phyloP scores from a whole-genome alignment of 2,888 invertebrate genomes.

The Watsonalla binaria region DNA sequence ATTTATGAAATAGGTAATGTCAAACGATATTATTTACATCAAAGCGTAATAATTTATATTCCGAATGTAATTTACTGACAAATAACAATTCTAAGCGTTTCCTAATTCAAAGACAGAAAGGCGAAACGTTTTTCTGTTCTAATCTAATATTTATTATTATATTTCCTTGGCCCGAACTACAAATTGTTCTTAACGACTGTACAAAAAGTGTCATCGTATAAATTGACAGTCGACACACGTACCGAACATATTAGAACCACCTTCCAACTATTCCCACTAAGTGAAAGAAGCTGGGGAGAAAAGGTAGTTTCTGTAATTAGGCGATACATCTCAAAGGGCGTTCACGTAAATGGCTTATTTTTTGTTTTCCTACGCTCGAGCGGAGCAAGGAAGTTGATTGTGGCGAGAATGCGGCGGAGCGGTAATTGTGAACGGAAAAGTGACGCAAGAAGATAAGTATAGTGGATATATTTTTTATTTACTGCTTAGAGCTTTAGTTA shows the following conservation, averaged over 20 bases:
- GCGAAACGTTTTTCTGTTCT: neutral
- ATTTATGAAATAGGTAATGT: no score
- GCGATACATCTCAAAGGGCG: slow-evolving; percentile 51
- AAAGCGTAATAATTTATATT: no score
- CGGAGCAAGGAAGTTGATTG: slow-evolving; percentile 16
- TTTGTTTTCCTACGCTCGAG: slow-evolving; percentile 28
- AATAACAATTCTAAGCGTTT: neutral
- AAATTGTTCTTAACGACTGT: slow-evolving; percentile 1
- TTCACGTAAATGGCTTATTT: slow-evolving; percentile 50
- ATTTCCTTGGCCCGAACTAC: no score
- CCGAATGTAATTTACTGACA: no score
- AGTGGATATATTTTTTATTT: slow-evolving; percentile 2
- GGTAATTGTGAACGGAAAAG: neutral
- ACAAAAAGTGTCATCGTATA: slow-evolving; percentile 26
- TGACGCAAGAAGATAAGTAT: slow-evolving; percentile 13
- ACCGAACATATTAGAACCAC: slow-evolving; percentile 25
- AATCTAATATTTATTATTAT: neutral
- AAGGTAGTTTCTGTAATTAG: slow-evolving; percentile 50
- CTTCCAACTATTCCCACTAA: slow-evolving; percentile 10
- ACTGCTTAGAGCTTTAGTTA: neutral
- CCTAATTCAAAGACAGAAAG: neutral
- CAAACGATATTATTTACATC: no score
- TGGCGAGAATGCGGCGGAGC: neutral
- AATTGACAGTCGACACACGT: slow-evolving; percentile 31
- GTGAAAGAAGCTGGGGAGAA: slow-evolving; percentile 29